Evolutionary conservation across 2,113 vertebrate genomes (phyloP), one percentile per base, ranked within the genome.

Genomic region (Mesocricetus auratus): DNA sequence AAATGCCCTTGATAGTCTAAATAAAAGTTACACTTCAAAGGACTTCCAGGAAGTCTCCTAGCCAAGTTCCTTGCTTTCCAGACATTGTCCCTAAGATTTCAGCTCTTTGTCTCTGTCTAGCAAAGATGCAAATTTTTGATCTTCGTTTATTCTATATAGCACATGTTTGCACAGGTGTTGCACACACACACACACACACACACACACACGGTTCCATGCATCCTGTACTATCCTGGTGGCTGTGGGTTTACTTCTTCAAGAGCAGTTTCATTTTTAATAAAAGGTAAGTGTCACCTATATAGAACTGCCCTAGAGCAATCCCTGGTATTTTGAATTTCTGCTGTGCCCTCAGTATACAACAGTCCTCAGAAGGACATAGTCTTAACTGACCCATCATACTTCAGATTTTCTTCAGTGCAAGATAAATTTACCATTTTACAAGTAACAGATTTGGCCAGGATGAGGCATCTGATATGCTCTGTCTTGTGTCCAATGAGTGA

Each of bases 11-110:
- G 92, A 93, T 66, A 93, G 85, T 95, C 93, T 58, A 89, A 86
- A 93, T 89, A 89, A 68, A 86, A 86, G 60, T 88, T 79, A 42
- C 60, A 93, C 91, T 96, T 97, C 95, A 97, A 97, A 96, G 91
- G 89, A 56, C 96, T 86, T 78, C 93, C 92, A 97, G 96, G 96
- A 97, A 97, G 91, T 93, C 81, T 42, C 86, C 36, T 4, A 69
- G 96, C 71, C 92, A 96, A 74, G 45, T 50, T 64, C 79, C 89
- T 88, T 19, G 83, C 93, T 96, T 86, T 81, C 95, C 75, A 95
- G 95, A 95, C 62, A 62, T 12, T 24, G 71, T 66, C 60, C 74
- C 73, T 36, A 90, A 87, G 94, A 62, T 74, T 74, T 82, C 56
- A 79, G 95, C 24, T 90, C 88, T 89, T 77, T 77, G 89, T 85